Evolutionary conservation across 2,888 invertebrate genomes (phyloP).

Genomic region (Eremobia ochroleuca): DNA sequence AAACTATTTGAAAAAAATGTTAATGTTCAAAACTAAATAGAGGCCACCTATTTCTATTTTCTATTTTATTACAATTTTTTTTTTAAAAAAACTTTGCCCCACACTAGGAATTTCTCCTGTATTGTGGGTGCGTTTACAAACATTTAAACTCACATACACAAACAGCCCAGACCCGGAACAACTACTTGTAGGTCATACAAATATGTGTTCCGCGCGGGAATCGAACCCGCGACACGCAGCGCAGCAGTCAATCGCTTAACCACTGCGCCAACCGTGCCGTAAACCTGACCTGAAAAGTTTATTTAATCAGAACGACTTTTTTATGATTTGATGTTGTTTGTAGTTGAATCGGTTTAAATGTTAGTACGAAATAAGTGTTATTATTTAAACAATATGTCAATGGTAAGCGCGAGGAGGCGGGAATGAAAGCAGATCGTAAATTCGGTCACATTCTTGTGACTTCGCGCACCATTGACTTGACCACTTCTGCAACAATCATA

Average conservation of each 20-base stretch:
- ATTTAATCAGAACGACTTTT: background rate
- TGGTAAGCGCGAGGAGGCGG: background rate
- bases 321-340: background rate
- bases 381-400: background rate
- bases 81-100: too few species aligned
- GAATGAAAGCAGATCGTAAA: background rate
- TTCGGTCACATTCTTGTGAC: background rate
- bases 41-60: too few species aligned
- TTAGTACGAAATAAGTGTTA: background rate
- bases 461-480: background rate
- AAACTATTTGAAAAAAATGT: background rate
- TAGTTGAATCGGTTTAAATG: background rate
- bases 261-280: too few species aligned
- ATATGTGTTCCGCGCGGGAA: too few species aligned
- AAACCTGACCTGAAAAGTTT: background rate
- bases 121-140: too few species aligned
- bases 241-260: too few species aligned
- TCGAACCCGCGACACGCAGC: too few species aligned
- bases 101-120: too few species aligned
- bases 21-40: background rate
- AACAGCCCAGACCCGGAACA: too few species aligned
- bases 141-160: too few species aligned
- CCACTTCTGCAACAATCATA: background rate
- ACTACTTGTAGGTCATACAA: too few species aligned
- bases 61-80: too few species aligned